phyloP scores from a whole-genome alignment of 2,797 vertebrate species.

The Vespertilio murinus region DNA sequence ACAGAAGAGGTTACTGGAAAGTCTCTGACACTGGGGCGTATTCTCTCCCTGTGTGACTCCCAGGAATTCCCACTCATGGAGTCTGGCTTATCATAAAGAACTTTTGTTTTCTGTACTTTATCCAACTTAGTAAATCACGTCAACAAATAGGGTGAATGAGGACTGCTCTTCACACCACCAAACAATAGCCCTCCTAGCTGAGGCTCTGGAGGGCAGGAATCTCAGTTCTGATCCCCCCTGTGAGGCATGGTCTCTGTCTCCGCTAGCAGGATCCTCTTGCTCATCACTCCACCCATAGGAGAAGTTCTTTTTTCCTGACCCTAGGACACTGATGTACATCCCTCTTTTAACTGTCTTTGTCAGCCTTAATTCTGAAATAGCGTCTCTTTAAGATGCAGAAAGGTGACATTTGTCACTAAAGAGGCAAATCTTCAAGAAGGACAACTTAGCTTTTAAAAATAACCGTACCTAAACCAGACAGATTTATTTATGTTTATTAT shows the following conservation, averaged over 20 bases:
- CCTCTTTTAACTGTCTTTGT: not conserved
- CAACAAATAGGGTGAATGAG: not conserved
- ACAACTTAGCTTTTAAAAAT: not conserved
- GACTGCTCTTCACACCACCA: not conserved
- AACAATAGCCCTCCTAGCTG: not conserved
- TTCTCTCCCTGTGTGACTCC: constrained; percentile 53
- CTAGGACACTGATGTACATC: not conserved
- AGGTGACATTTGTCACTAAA: not conserved
- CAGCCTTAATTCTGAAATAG: constrained; percentile 16
- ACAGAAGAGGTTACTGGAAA: constrained; percentile 74
- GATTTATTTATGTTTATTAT: not conserved
- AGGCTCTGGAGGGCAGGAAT: not conserved
- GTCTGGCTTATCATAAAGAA: constrained; percentile 75
- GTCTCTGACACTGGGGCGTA: constrained; percentile 56
- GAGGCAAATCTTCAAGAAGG: not conserved
- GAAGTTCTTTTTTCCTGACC: not conserved
- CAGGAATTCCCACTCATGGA: constrained; percentile 69
- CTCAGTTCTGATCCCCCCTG: not conserved
- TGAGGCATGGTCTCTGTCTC: not conserved
- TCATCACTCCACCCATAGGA: not conserved
- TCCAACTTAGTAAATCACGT: constrained; percentile 66
- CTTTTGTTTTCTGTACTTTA: constrained; percentile 55
- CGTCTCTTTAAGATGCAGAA: not conserved
- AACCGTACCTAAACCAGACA: not conserved
- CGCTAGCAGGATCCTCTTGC: not conserved